Evolutionary conservation across 1,140 invertebrate genomes (phyloP).

Genomic region (Neodiprion lecontei): DNA sequence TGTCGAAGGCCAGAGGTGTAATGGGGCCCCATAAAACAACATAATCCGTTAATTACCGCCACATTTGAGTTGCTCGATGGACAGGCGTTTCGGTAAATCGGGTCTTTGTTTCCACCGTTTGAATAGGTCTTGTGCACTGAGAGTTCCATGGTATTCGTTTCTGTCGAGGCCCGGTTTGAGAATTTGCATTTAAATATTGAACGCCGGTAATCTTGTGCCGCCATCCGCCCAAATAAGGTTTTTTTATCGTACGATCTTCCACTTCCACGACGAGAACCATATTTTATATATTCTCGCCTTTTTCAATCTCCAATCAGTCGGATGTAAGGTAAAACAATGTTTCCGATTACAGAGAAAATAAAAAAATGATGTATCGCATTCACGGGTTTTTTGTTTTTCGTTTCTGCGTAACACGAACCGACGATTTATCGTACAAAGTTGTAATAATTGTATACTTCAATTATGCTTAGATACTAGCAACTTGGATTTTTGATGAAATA

Average conservation of each 20-base stretch:
- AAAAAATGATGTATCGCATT: too few species aligned
- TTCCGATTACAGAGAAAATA: too few species aligned
- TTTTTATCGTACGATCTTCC: conserved; percentile 63
- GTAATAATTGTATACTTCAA: too few species aligned
- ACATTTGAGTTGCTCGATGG: conserved; percentile 52
- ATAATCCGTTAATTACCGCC: conserved; percentile 37
- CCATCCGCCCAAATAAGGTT: conserved; percentile 72
- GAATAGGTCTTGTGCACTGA: conserved; percentile 65
- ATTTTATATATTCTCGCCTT: neutral
- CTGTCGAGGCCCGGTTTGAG: conserved; percentile 68
- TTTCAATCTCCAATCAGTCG: too few species aligned
- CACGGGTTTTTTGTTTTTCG: too few species aligned
- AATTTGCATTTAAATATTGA: conserved; percentile 69
- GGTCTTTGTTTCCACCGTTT: conserved; percentile 64
- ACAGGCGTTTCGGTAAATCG: conserved; percentile 47
- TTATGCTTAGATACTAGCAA: too few species aligned
- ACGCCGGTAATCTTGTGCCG: conserved; percentile 63
- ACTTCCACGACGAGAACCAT: conserved; percentile 63
- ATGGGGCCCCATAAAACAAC: conserved; percentile 26
- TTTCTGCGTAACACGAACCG: too few species aligned
- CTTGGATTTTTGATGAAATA: too few species aligned
- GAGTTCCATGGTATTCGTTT: conserved; percentile 59
- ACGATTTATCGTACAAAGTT: too few species aligned
- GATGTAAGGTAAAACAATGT: too few species aligned
- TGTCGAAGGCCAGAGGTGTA: too few species aligned